Evolutionary conservation across 2,797 vertebrate genomes (phyloP), one percentile per base, ranked within the genome.

Genomic region (Bryconaethiops microstoma): DNA sequence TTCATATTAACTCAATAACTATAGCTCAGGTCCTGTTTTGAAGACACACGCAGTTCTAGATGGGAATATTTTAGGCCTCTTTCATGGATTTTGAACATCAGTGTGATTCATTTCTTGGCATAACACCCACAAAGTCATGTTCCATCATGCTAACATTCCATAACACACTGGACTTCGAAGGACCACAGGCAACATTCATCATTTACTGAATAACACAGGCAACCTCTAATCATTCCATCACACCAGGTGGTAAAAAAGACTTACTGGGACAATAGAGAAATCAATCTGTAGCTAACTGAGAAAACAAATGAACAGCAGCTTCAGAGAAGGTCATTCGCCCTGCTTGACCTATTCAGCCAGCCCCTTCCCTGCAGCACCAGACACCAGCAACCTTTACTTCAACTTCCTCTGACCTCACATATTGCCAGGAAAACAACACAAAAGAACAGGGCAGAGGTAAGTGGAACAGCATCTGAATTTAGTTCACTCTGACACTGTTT

Each of bases 371-470:
- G 86, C 55, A 83, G 17, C 83, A 87, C 69, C 29, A 59, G 88
- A 88, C 86, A 80, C 74, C 12, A 57, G 50, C 84, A 86, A 92
- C 91, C 88, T 92, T 94, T 92, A 62, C 1, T 76, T 90, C 77
- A 88, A 87, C 88, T 88, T 70, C 55, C 8, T 25, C 77, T 89
- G 88, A 90, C 88, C 85, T 92, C 88, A 78, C 16, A 60, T 64
- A 79, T 63, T 74, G 68, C 55, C 42, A n/a, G 70, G 50, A 40
- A 68, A 83, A 70, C 55, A 57, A 62, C 63, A 78, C 5, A 57
- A 59, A 69, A 80, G 76, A 79, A 57, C 21, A 35, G 69, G 40
- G 29, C 48, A 29, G 45, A n/a, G 40, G 62, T 35, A 84, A 82
- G n/a, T 72, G 60, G 52, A 77, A 50, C 69, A 71, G 57, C 7